phyloP scores from a whole-genome alignment of 2,113 vertebrate genomes.

The Triplophysa dalaica region DNA sequence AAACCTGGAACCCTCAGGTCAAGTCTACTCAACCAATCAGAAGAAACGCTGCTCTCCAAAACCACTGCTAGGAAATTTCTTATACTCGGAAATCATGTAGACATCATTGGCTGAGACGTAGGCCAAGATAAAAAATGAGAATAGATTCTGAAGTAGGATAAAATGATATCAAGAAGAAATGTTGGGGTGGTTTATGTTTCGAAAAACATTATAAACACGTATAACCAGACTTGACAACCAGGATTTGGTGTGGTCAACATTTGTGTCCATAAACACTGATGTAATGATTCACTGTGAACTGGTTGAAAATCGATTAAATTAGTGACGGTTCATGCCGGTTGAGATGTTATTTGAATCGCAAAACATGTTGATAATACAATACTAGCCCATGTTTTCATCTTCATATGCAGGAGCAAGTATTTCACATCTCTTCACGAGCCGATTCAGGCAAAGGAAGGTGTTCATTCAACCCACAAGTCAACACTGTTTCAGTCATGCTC shows the following conservation, averaged over 20 bases:
- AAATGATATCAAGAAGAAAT: conserved; percentile 7
- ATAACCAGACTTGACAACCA: not conserved
- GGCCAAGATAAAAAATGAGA: not conserved
- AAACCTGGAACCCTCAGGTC: conserved; percentile 16
- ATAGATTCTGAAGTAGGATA: not conserved
- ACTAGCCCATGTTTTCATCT: not conserved
- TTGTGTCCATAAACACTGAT: too few species aligned
- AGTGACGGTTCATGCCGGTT: too few species aligned
- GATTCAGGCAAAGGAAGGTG: conserved; percentile 97
- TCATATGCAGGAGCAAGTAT: conserved; percentile 85
- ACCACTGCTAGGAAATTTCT: conserved; percentile 53
- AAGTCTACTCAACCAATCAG: conserved; percentile 17
- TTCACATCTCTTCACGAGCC: conserved; percentile 87
- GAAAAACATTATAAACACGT: not conserved
- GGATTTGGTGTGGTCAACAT: not conserved
- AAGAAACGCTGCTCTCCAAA: conserved; percentile 24
- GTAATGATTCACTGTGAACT: too few species aligned
- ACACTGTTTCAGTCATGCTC: conserved; percentile 96
- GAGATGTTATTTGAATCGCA: too few species aligned
- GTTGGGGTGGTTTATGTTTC: not conserved
- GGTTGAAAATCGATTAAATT: too few species aligned
- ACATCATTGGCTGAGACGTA: not conserved
- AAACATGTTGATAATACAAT: not conserved
- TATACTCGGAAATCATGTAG: conserved; percentile 14
- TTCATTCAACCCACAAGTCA: conserved; percentile 95